phyloP scores from a whole-genome alignment of 1,140 invertebrate species.

The Drosophila sulfurigaster region DNA sequence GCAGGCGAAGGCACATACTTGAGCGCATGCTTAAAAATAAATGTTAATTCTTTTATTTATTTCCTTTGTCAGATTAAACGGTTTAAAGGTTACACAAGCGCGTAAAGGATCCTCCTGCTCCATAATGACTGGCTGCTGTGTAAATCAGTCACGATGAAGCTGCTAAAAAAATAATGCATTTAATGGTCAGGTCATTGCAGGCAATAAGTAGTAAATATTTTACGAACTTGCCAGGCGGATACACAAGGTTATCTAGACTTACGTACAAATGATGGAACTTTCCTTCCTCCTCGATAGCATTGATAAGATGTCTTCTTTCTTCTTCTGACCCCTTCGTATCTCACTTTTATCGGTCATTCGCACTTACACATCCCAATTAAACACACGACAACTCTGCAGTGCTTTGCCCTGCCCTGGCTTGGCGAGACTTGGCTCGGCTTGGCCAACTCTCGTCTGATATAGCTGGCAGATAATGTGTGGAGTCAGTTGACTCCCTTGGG shows the following conservation, averaged over 20 bases:
- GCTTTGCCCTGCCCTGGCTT: constrained; percentile 9
- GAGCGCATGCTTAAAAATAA: constrained; percentile 78
- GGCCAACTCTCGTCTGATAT: constrained; percentile 23
- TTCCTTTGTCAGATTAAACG: constrained; percentile 83
- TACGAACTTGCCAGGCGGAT: background rate
- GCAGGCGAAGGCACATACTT: constrained; percentile 60
- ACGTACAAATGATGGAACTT: background rate
- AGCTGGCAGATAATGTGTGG: constrained; percentile 34
- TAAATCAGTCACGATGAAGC: constrained; percentile 48
- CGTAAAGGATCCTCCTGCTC: constrained; percentile 34
- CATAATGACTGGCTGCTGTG: constrained; percentile 41
- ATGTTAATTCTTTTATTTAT: constrained; percentile 84
- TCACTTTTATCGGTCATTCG: constrained; percentile 2
- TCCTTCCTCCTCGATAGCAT: too few relatives aligned
- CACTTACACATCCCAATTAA: constrained; percentile 22
- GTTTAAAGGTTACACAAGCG: constrained; percentile 75
- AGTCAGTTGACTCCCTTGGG: constrained; percentile 57
- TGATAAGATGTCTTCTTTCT: background rate
- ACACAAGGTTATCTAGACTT: background rate
- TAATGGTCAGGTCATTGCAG: constrained; percentile 22
- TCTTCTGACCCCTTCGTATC: constrained; percentile 4
- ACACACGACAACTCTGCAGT: background rate
- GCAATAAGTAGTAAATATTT: constrained; percentile 28
- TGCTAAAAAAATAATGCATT: constrained; percentile 38
- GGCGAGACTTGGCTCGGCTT: too few relatives aligned